Evolutionary conservation across 1,140 invertebrate genomes (phyloP), one percentile per base, ranked within the genome.

Genomic region (Monomorium pharaonis): DNA sequence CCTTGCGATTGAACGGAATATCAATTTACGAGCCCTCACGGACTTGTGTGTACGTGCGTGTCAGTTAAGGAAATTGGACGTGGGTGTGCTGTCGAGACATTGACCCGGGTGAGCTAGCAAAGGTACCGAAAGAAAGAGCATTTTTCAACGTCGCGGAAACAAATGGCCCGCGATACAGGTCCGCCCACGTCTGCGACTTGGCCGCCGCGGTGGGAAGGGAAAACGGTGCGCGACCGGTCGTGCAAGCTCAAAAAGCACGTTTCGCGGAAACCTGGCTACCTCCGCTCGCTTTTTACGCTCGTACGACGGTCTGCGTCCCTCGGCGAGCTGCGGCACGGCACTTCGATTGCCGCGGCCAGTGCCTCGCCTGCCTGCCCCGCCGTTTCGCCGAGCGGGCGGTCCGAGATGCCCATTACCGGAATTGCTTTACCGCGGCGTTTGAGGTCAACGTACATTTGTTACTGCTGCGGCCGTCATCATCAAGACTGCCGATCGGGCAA

Each of bases 121-220:
- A 37, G 74, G 49, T 30, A 47, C n/a, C 47, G 78, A 88, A 91
- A 89, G 89, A 90, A 90, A 89, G 84, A 24, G 58, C 86, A 88
- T 91, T 91, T 86, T 90, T 91, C 90, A 90, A 91, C 86, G 90
- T 91, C 90, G 56, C 33, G 88, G 58, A 88, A 91, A 91, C 75
- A 89, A 91, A 91, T 91, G 90, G 86, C 49, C 47, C 81, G 84
- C 81, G 86, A 90, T 89, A 87, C 85, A 72, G 70, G 87, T 65
- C 70, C 85, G 60, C 67, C 87, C 78, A 69, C 62, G 86, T 42
- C 27, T 18, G 16, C 42, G 49, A 27, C 62, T 63, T 9, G 5
- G 49, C 37, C 37, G 44, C 7, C 44, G 44, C 44, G 65, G 12
- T 3, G 3, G 78, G n/a, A 6, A 10, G 18, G n/a, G 44, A 21